These are phyloP conservation scores for Thumatha senex DNA, from an alignment of 2,888 invertebrate genomes.

Conservation along the genomic window DNA sequence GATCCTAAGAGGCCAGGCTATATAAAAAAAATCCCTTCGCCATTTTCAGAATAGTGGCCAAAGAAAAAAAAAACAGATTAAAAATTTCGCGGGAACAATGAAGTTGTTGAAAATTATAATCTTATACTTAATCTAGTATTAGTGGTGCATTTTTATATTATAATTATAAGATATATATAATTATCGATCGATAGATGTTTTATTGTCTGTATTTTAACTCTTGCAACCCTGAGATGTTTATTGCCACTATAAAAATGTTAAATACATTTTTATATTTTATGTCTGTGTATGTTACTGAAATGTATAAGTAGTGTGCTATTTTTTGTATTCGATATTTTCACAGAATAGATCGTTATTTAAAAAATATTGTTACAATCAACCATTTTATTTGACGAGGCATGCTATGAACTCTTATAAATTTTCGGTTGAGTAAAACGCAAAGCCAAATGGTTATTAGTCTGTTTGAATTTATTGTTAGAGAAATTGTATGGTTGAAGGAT, in stretches of 20 bases:
- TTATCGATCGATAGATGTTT: constrained; percentile 47
- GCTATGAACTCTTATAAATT: neutral
- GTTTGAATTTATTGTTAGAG: neutral
- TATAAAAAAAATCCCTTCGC: neutral
- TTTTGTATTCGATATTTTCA: constrained; percentile 31
- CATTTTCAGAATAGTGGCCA: constrained; percentile 2
- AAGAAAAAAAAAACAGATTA: constrained; percentile 28
- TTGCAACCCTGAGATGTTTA: constrained; percentile 38
- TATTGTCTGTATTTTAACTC: constrained; percentile 42
- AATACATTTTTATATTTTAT: constrained; percentile 25
- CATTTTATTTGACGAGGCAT: neutral
- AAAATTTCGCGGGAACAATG: constrained; percentile 41
- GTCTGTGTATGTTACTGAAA: constrained; percentile 26
- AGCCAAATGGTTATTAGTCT: constrained; percentile 1
- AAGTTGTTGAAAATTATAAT: constrained; percentile 55
- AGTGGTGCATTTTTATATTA: constrained; percentile 73
- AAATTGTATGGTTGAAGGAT: neutral
- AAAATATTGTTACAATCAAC: too few species aligned
- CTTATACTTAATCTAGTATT: constrained; percentile 60
- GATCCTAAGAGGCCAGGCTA: too few species aligned
- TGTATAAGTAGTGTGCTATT: constrained; percentile 29
- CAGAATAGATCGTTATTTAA: constrained; percentile 19
- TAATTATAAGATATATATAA: constrained; percentile 25
- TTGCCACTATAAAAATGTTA: constrained; percentile 26
- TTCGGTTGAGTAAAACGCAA: constrained; percentile 10